phyloP scores from a whole-genome alignment of 2,113 vertebrate genomes.

The Proteles cristata region DNA sequence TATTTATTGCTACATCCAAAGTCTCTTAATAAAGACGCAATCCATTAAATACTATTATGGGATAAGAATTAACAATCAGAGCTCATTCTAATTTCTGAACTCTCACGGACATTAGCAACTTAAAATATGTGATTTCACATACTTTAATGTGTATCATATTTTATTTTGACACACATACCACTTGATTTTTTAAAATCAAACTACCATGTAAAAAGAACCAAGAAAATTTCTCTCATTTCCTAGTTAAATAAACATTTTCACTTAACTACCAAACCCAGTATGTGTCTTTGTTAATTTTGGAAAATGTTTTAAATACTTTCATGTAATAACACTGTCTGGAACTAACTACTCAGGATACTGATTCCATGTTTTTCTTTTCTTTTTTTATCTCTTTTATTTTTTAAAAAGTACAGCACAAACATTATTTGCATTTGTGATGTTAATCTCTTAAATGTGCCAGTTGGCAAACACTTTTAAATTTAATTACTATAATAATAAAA shows the following conservation, averaged over 20 bases:
- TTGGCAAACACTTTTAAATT: conserved; percentile 50
- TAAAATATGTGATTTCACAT: neutral
- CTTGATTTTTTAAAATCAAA: conserved; percentile 43
- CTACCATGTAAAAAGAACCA: neutral
- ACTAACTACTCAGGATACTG: neutral
- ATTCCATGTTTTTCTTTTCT: neutral
- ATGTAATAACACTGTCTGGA: neutral
- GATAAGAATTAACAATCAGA: conserved; percentile 26
- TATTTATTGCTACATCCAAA: conserved; percentile 23
- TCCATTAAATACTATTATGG: neutral
- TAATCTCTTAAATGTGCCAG: conserved; percentile 35
- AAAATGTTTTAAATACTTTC: conserved; percentile 53
- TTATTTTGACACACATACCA: conserved; percentile 27
- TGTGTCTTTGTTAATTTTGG: conserved; percentile 29
- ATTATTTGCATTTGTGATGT: conserved; percentile 44
- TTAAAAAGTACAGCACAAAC: neutral
- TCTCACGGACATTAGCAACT: neutral
- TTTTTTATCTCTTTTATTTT: neutral
- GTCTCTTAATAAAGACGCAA: conserved; percentile 12
- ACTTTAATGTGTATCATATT: conserved; percentile 55
- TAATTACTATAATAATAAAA: conserved; percentile 43
- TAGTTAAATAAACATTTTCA: conserved; percentile 59
- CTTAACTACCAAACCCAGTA: neutral
- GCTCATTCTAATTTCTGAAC: neutral
- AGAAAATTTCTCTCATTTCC: neutral